Conservation (phyloP, 2,797 vertebrate species). For the Argyrosomus regius region DNA sequence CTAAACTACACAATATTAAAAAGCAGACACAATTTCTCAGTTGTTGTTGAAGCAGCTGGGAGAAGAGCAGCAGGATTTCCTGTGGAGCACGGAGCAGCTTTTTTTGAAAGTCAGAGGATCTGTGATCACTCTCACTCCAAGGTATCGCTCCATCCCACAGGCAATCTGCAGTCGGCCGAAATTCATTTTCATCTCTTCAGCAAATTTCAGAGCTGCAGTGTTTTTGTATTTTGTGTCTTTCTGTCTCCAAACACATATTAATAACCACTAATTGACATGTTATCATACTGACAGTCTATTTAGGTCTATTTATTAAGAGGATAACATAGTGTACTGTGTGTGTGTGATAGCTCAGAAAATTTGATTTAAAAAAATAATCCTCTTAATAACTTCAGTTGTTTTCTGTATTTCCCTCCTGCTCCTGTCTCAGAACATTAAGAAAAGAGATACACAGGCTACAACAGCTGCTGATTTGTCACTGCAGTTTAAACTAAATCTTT, state of each 20-base stretch:
- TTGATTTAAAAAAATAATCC: not conserved
- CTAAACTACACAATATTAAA: not conserved
- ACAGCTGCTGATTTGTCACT: not conserved
- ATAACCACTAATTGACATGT: not conserved
- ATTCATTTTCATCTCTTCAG: not conserved
- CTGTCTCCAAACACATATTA: not conserved
- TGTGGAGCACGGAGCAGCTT: not conserved
- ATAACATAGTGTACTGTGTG: not conserved
- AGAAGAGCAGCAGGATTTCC: not conserved
- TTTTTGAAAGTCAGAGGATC: not conserved
- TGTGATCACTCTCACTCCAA: constrained; percentile 6
- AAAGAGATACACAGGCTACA: too few species aligned
- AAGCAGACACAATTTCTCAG: not conserved
- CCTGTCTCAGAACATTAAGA: not conserved
- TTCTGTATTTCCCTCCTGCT: not conserved
- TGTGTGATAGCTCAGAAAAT: constrained; percentile 6
- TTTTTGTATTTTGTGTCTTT: not conserved
- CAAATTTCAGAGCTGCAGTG: constrained; percentile 1
- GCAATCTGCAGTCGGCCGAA: not conserved
- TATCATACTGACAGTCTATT: not conserved
- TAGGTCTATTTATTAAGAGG: not conserved
- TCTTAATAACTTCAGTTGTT: not conserved
- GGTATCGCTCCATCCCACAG: not conserved
- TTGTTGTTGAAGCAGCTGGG: not conserved
- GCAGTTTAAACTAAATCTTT: not conserved